A percentile compares a stretch with the other conserved stretches of the same genome.
Evolutionary conservation across 2,113 vertebrate species (phyloP).

Genomic region (Amazona vittata): DNA sequence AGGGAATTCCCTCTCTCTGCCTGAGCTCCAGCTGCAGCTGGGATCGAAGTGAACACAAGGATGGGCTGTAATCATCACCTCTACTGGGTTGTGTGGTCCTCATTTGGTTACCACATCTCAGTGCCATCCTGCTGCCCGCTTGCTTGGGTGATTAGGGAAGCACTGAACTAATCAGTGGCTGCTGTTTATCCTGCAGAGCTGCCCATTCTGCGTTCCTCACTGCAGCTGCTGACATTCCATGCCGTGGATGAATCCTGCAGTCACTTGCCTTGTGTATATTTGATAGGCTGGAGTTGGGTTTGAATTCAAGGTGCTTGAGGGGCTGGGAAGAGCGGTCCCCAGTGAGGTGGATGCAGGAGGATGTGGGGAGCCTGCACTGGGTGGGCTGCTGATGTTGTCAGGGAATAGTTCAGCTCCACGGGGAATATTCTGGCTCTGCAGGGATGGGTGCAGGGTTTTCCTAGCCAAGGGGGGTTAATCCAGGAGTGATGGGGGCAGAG

Average conservation of each 20-base stretch:
- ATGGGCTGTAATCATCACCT: not conserved
- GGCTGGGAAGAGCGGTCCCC: not conserved
- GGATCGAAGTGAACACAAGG: not conserved
- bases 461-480: not conserved
- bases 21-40: not conserved
- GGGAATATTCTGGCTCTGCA: not conserved
- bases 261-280: not conserved
- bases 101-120: fast-evolving
- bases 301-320: fast-evolving
- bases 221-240: not conserved
- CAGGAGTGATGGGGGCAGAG: not conserved
- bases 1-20: slow-evolving; percentile 39
- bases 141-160: not conserved
- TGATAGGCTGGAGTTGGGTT: not conserved
- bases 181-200: not conserved
- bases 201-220: not conserved
- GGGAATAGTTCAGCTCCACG: not conserved
- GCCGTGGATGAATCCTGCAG: not conserved
- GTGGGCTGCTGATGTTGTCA: not conserved
- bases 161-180: not conserved
- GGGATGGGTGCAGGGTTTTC: not conserved
- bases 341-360: not conserved
- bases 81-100: not conserved
- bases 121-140: not conserved
- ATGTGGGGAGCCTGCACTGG: not conserved